Evolutionary conservation across 1,140 invertebrate genomes (phyloP).

Genomic region (Microplitis demolitor): DNA sequence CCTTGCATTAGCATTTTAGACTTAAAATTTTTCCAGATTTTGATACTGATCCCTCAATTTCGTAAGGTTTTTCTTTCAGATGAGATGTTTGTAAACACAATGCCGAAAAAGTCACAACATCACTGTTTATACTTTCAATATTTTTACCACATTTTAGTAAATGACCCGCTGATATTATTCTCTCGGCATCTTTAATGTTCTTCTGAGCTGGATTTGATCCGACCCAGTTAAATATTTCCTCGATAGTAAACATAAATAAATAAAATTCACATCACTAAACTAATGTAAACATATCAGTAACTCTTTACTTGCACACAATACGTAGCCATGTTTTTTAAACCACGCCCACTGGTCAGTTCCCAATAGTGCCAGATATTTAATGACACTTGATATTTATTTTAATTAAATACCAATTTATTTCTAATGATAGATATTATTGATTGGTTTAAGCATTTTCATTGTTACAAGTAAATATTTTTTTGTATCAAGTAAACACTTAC

Average conservation of each 20-base stretch:
- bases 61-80: slow-evolving; percentile 13
- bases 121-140: not conserved
- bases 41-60: slow-evolving; percentile 5
- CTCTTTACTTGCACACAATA: no score
- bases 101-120: not conserved
- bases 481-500: no score
- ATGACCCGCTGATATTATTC: not conserved
- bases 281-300: no score
- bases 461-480: no score
- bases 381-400: no score
- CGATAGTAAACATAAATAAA: not conserved
- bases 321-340: no score
- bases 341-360: no score
- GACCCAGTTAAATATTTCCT: not conserved
- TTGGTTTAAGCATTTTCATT: no score
- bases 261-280: no score
- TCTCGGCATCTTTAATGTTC: slow-evolving; percentile 2
- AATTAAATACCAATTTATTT: no score
- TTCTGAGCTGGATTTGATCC: slow-evolving; percentile 10
- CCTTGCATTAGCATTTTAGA: slow-evolving; percentile 18
- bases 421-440: no score
- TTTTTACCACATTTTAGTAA: slow-evolving; percentile 11
- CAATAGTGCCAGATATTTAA: no score
- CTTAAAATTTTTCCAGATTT: slow-evolving; percentile 12
- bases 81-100: slow-evolving; percentile 23